Conservation (phyloP, 2,797 vertebrate genomes). For the Megaceryle alcyon region DNA sequence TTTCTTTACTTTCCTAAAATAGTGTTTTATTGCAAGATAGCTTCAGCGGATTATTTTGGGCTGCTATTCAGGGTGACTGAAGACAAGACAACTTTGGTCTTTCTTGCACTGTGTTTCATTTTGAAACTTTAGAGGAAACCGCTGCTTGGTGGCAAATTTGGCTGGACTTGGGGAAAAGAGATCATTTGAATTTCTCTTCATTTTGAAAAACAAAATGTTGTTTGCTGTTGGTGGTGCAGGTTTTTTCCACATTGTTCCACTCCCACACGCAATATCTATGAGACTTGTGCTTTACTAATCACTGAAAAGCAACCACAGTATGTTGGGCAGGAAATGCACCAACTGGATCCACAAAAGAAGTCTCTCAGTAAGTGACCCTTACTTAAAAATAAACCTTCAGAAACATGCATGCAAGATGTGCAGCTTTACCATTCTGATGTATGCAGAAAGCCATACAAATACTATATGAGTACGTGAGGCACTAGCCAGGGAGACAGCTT, state of each 20-base stretch:
- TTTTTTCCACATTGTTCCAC: not conserved
- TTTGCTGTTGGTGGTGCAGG: not conserved
- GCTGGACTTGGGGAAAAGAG: not conserved
- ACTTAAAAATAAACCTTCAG: not conserved
- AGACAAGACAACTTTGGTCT: not conserved
- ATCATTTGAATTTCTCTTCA: not conserved
- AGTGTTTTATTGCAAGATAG: not conserved
- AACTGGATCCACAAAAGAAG: not conserved
- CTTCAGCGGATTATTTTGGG: not conserved
- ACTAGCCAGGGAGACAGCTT: constrained; percentile 1
- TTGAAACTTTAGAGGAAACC: not conserved
- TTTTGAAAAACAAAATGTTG: not conserved
- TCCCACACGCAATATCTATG: not conserved
- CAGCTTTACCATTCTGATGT: not conserved
- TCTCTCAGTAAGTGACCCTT: not conserved
- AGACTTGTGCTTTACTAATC: not conserved
- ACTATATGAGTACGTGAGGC: not conserved
- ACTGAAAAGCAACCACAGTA: not conserved
- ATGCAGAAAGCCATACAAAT: constrained; percentile 1
- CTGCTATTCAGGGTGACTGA: not conserved
- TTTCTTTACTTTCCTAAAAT: not conserved
- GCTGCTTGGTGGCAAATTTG: not conserved
- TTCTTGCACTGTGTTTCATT: not conserved
- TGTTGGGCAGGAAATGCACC: not conserved
- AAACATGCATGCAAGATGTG: not conserved